Percentiles rank a stretch among this genome's conserved stretches.
phyloP scores from a whole-genome alignment of 1,140 invertebrate species.

The Thaumatotibia leucotreta region DNA sequence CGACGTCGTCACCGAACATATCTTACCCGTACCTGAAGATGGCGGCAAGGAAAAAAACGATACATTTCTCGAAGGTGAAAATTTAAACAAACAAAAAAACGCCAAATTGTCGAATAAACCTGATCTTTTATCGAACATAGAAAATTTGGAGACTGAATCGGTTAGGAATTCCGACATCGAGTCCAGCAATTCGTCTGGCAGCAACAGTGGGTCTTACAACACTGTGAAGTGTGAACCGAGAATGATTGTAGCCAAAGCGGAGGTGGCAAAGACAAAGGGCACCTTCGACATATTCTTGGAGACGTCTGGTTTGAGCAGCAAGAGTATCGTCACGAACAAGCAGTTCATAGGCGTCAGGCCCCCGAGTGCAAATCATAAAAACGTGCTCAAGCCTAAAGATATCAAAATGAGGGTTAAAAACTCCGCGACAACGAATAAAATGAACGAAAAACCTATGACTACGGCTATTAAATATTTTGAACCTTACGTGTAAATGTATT shows the following conservation, averaged over 20 bases:
- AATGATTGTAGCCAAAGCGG: slow-evolving; percentile 44
- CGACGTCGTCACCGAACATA: slow-evolving; percentile 72
- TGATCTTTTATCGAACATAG: slow-evolving; percentile 75
- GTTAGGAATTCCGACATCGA: slow-evolving; percentile 75
- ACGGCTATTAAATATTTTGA: slow-evolving; percentile 77
- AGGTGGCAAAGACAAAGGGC: slow-evolving; percentile 47
- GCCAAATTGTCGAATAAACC: slow-evolving; percentile 73
- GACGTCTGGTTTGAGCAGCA: slow-evolving; percentile 87
- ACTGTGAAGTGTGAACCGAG: slow-evolving; percentile 73
- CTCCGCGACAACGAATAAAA: slow-evolving; percentile 68
- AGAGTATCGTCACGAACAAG: slow-evolving; percentile 85
- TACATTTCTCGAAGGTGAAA: slow-evolving; percentile 50
- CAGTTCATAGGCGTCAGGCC: slow-evolving; percentile 58
- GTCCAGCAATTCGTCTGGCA: slow-evolving; percentile 75
- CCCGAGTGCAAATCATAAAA: slow-evolving; percentile 85
- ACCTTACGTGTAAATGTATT: slow-evolving; percentile 64
- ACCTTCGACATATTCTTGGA: slow-evolving; percentile 87
- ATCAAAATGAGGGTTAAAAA: slow-evolving; percentile 81
- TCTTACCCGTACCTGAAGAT: slow-evolving; percentile 53
- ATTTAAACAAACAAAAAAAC: slow-evolving; percentile 50
- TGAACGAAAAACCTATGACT: slow-evolving; percentile 73
- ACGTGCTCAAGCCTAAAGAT: slow-evolving; percentile 86
- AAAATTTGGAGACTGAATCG: slow-evolving; percentile 75
- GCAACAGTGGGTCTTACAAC: slow-evolving; percentile 74
- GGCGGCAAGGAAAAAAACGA: slow-evolving; percentile 44